Conservation (phyloP, 2,797 vertebrate genomes). For the Lophotriccus pileatus region DNA sequence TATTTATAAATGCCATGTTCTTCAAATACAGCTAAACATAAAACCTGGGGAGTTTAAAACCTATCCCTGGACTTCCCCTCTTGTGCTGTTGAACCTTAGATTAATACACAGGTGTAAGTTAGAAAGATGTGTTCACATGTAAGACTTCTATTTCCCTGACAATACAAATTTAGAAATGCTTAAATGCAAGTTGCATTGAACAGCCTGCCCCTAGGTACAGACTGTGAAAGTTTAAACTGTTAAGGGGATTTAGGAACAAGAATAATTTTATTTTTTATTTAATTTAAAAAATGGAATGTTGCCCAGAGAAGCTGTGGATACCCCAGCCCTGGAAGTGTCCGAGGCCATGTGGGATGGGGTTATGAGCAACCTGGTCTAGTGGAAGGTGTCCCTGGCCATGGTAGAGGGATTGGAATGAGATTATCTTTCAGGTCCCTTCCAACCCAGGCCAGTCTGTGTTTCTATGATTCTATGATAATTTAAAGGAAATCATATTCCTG, state of each 20-base stretch:
- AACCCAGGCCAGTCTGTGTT: not conserved
- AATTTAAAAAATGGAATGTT: not conserved
- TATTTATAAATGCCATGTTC: not conserved
- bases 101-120: not conserved
- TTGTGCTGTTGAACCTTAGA: not conserved
- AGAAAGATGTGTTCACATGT: not conserved
- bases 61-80: not conserved
- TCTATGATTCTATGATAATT: not conserved
- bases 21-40: not conserved
- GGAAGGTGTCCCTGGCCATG: not conserved
- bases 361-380: not conserved
- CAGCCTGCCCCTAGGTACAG: rapidly evolving
- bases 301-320: not conserved
- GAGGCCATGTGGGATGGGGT: not conserved
- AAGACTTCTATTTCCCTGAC: not conserved
- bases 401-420: not conserved
- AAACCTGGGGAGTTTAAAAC: not conserved
- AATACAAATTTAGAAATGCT: not conserved
- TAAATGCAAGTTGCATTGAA: not conserved
- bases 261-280: not conserved
- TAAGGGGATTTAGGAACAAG: not conserved
- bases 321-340: not conserved
- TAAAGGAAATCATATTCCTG: not conserved
- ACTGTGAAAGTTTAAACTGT: not conserved
- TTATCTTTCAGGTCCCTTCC: not conserved